Percentiles rank a stretch among this genome's conserved stretches.
Conservation (phyloP, 2,797 vertebrate genomes). For the Centroberyx gerrardi region DNA sequence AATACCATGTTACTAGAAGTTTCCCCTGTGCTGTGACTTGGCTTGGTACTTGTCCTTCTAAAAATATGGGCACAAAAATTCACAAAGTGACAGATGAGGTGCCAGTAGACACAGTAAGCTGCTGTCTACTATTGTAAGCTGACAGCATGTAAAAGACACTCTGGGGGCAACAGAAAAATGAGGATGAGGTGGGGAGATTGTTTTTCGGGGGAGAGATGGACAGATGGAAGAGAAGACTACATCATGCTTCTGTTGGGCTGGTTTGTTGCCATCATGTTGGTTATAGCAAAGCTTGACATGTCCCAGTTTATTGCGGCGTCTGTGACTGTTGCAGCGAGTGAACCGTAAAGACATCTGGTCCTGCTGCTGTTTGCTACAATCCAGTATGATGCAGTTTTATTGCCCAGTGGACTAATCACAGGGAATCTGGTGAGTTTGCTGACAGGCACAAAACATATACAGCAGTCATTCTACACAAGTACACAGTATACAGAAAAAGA, state of each 20-base stretch:
- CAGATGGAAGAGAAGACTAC: slow-evolving; percentile 24
- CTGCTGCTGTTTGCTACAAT: slow-evolving; percentile 40
- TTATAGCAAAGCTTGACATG: slow-evolving; percentile 18
- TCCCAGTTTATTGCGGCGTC: slow-evolving; percentile 29
- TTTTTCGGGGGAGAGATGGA: slow-evolving; percentile 8
- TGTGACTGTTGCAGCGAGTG: slow-evolving; percentile 33
- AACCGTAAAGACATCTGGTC: slow-evolving; percentile 38
- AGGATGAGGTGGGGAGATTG: background rate
- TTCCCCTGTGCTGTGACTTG: slow-evolving; percentile 46
- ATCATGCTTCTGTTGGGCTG: slow-evolving; percentile 11
- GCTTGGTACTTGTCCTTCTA: slow-evolving; percentile 16
- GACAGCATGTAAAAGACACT: slow-evolving; percentile 14
- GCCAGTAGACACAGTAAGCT: slow-evolving; percentile 43
- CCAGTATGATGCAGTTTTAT: slow-evolving; percentile 37
- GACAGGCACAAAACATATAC: slow-evolving; percentile 14
- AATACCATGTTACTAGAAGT: slow-evolving; percentile 50
- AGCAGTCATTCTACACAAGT: background rate
- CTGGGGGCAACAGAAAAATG: slow-evolving; percentile 19
- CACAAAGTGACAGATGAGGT: slow-evolving; percentile 38
- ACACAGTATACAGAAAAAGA: background rate
- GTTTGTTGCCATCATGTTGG: slow-evolving; percentile 17
- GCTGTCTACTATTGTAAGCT: slow-evolving; percentile 11
- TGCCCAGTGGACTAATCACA: slow-evolving; percentile 30
- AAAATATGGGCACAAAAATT: slow-evolving; percentile 36
- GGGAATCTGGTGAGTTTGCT: slow-evolving; percentile 18